Base-by-base conservation (phyloP, 2,797 vertebrate genomes). In the Urosaurus nigricauda region DNA sequence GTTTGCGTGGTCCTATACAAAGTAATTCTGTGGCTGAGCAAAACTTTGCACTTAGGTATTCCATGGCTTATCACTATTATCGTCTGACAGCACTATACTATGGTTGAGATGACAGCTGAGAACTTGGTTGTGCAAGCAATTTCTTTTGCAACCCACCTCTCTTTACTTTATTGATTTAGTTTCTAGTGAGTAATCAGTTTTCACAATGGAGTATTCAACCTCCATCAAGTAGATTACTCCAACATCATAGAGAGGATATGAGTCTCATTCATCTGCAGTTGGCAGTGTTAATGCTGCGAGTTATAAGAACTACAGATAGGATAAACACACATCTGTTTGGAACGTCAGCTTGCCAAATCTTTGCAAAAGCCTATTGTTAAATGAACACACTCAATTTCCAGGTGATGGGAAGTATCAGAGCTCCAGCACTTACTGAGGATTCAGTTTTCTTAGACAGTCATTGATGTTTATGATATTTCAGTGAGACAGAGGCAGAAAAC, bases 151-250 rank as follows among this genome's bases (percentile, higher is more conserved):
- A 29, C 40, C 43, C 40, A 19, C 8, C 53, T 43, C 21, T 43
- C n/a, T 29, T 56, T 83, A 29, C 9, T 19, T 58, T 58, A 40
- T 56, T 43, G 60, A 9, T 79, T 70, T 60, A 70, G 65, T 60
- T 90, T 71, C 80, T 87, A 53, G 21, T 77, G 88, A 68, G 47
- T 78, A 58, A 60, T 47, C 16, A 24, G 73, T 75, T 40, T 86
- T 86, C 4, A 37, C 47, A 86, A 70, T 14, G 12, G 37, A 21
- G 5, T 32, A 74, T 65, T 13, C 56, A 87, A 65, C 11, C 43
- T 65, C 26, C 53, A 24, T n/a, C 58, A 68, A 43, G 40, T 37
- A 63, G 21, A 56, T 79, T 53, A 75, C 65, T 51, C 24, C 47
- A 80, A 21, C 83, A 71, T 47, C 37, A 85, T 43, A 37, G 26